Evolutionary conservation across 1,140 invertebrate genomes (phyloP).

Genomic region (Mycetomoellerius zeteki): DNA sequence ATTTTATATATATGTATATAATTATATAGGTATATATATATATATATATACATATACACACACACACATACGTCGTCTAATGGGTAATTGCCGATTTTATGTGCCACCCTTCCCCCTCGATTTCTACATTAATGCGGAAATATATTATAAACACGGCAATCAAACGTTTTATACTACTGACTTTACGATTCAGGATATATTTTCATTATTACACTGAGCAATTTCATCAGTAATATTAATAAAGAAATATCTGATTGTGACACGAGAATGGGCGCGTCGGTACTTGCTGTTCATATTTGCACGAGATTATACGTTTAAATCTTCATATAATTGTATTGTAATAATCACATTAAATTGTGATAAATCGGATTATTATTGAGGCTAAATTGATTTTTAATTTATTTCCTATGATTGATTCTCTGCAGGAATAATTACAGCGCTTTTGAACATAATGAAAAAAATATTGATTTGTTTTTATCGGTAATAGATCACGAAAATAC

Average conservation of each 20-base stretch:
- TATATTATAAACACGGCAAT: constrained; percentile 39
- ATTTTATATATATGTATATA: constrained; percentile 47
- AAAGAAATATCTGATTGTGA: constrained; percentile 39
- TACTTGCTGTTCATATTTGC: not conserved
- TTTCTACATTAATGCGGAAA: not conserved
- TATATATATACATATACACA: not conserved
- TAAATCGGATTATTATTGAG: not conserved
- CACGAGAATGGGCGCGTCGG: not conserved
- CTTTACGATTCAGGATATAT: constrained; percentile 26
- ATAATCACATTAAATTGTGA: constrained; percentile 17
- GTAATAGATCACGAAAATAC: not conserved
- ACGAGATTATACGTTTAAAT: not conserved
- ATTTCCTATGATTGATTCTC: not conserved
- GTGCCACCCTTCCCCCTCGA: constrained; percentile 27
- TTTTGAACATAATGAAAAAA: not conserved
- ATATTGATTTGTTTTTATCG: not conserved
- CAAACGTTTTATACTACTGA: constrained; percentile 27
- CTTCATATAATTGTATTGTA: not conserved
- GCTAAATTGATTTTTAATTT: constrained; percentile 8
- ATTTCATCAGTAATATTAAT: constrained; percentile 26
- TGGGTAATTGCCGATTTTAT: constrained; percentile 77
- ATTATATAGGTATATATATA: not conserved
- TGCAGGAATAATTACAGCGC: not conserved
- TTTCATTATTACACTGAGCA: constrained; percentile 15
- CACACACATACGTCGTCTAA: constrained; percentile 62